These are phyloP conservation scores for Bradypodion ventrale DNA, from an alignment of 2,797 vertebrate species.

Conservation along the genomic window DNA sequence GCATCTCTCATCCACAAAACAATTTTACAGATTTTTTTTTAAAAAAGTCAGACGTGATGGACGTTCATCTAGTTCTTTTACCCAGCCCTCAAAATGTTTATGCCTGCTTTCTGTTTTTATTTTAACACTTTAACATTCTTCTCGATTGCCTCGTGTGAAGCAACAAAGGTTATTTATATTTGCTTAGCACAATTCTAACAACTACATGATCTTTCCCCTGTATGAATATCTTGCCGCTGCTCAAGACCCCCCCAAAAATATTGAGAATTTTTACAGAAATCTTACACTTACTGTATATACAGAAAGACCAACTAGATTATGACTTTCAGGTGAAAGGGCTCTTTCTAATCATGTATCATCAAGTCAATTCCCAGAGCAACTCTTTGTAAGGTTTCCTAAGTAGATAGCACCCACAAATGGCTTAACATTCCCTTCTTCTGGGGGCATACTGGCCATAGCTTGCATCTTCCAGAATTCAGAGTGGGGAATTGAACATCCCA, in stretches of 20 bases:
- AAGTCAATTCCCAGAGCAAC: no score
- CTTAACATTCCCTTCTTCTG: no score
- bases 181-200: not conserved
- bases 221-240: not conserved
- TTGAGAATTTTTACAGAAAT: not conserved
- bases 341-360: no score
- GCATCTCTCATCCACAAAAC: not conserved
- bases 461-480: no score
- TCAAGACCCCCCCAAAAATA: not conserved
- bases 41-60: not conserved
- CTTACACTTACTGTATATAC: not conserved
- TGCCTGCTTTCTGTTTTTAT: not conserved
- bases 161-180: not conserved
- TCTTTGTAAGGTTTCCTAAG: no score
- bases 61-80: not conserved
- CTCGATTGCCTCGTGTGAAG: not conserved
- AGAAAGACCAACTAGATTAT: not conserved
- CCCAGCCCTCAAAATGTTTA: not conserved
- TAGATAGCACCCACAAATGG: no score
- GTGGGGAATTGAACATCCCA: no score
- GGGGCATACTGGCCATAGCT: no score
- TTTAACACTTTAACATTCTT: accelerated
- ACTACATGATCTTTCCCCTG: not conserved
- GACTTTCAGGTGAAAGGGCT: not conserved
- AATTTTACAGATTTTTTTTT: not conserved